These are phyloP conservation scores for Porites divaricata DNA, from an alignment of 92 coral and sea anemone species.

Conservation along the genomic window DNA sequence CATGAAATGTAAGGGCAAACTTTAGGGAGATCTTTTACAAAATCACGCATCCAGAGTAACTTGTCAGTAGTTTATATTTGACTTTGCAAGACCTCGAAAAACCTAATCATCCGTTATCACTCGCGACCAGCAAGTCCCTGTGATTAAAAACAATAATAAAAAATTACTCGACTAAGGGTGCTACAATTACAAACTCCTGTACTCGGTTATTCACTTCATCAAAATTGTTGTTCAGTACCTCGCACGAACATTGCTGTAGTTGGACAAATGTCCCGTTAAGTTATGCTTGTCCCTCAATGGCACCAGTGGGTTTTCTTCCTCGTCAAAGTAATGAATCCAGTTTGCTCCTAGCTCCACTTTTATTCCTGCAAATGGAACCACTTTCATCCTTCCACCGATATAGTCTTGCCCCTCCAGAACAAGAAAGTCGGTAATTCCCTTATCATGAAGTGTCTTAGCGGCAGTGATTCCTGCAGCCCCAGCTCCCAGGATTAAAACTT, in stretches of 20 bases:
- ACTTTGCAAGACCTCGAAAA: too few species aligned
- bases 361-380: conserved; percentile 48
- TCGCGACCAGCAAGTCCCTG: too few species aligned
- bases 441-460: conserved; percentile 65
- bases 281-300: conserved; percentile 16
- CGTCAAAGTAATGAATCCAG: conserved; percentile 72
- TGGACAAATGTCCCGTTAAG: conserved; percentile 16
- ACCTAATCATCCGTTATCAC: too few species aligned
- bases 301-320: conserved; percentile 53
- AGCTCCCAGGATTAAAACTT: conserved; percentile 83
- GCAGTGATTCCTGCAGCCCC: conserved; percentile 84
- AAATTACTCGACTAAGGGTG: too few species aligned
- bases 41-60: too few species aligned
- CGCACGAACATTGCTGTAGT: conserved; percentile 25
- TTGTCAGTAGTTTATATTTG: too few species aligned
- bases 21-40: too few species aligned
- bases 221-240: conserved; percentile 9
- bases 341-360: conserved; percentile 80
- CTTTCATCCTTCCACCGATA: conserved; percentile 81
- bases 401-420: conserved; percentile 82
- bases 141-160: too few species aligned
- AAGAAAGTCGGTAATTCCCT: conserved; percentile 71
- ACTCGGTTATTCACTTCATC: too few species aligned
- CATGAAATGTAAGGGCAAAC: too few species aligned
- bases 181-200: too few species aligned